A percentile compares a stretch with the other conserved stretches of the same genome.
Evolutionary conservation across 2,888 invertebrate genomes (phyloP).

Genomic region (Eugnorisma glareosa): DNA sequence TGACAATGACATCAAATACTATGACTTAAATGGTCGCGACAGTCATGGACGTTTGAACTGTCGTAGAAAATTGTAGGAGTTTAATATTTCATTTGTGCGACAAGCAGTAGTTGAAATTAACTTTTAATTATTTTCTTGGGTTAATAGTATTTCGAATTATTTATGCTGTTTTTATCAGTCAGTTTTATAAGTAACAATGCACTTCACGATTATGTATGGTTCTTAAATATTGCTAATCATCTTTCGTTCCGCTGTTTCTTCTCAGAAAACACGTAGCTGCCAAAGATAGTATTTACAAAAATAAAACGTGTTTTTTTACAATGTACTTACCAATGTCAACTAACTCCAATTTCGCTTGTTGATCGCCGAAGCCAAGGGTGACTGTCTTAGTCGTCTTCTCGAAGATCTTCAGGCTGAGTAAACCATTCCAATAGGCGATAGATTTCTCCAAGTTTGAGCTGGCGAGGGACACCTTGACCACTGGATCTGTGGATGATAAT

Average conservation of each 20-base stretch:
- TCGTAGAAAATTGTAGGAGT: no score
- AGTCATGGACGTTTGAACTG: no score
- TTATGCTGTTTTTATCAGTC: conserved; percentile 24
- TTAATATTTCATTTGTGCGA: no score
- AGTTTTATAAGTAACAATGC: not conserved
- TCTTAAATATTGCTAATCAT: conserved; percentile 3
- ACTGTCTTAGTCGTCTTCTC: conserved; percentile 91
- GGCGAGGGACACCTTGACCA: conserved; percentile 94
- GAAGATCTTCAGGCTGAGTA: conserved; percentile 94
- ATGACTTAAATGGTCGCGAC: no score
- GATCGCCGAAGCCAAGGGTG: conserved; percentile 93
- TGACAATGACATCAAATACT: no score
- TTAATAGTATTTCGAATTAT: no score
- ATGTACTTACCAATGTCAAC: conserved; percentile 92
- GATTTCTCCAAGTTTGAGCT: conserved; percentile 94
- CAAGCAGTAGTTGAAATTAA: no score
- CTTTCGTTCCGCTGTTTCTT: conserved; percentile 19
- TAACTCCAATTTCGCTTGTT: conserved; percentile 95
- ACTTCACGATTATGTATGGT: not conserved
- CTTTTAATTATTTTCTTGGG: no score
- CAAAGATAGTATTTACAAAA: not conserved
- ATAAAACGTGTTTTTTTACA: not conserved
- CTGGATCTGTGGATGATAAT: conserved; percentile 92
- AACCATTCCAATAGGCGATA: conserved; percentile 95
- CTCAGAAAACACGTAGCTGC: conserved; percentile 21